Conservation (phyloP, 2,888 invertebrate genomes). For the Ctenicera cuprea region DNA sequence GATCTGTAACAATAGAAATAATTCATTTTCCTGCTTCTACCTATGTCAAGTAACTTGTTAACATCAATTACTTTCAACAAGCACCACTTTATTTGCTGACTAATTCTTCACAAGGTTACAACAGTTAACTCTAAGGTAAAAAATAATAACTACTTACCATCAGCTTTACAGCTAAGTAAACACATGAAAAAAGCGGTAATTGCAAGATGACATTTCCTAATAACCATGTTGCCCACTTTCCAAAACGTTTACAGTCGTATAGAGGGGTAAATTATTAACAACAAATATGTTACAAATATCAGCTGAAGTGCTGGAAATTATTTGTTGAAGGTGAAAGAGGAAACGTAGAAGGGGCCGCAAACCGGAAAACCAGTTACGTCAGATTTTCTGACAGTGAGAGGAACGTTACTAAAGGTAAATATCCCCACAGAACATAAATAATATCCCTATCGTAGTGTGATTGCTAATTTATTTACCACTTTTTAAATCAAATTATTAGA, state of each 20-base stretch:
- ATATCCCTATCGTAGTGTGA: too few species aligned
- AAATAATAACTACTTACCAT: constrained; percentile 33
- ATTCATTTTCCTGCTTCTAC: not conserved
- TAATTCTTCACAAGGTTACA: constrained; percentile 36
- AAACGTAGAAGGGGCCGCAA: constrained; percentile 35
- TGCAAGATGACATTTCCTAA: constrained; percentile 24
- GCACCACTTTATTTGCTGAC: constrained; percentile 16
- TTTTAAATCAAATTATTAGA: too few species aligned
- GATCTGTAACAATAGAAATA: constrained; percentile 6
- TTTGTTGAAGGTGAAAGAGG: constrained; percentile 46
- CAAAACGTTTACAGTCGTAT: not conserved
- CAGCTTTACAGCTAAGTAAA: constrained; percentile 31
- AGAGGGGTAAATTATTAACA: not conserved
- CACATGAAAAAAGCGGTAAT: constrained; percentile 24
- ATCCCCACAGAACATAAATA: not conserved
- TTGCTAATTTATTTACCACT: too few species aligned
- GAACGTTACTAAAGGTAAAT: not conserved
- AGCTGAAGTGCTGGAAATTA: constrained; percentile 34
- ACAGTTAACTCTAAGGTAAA: constrained; percentile 16
- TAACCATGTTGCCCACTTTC: constrained; percentile 10
- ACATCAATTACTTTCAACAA: constrained; percentile 9
- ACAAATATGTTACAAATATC: constrained; percentile 25
- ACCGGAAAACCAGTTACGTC: constrained; percentile 35
- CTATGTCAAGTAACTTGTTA: not conserved
- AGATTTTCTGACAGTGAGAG: not conserved